Evolutionary conservation across 1,140 invertebrate genomes (phyloP), one percentile per base, ranked within the genome.

Genomic region (Drosophila bifasciata): DNA sequence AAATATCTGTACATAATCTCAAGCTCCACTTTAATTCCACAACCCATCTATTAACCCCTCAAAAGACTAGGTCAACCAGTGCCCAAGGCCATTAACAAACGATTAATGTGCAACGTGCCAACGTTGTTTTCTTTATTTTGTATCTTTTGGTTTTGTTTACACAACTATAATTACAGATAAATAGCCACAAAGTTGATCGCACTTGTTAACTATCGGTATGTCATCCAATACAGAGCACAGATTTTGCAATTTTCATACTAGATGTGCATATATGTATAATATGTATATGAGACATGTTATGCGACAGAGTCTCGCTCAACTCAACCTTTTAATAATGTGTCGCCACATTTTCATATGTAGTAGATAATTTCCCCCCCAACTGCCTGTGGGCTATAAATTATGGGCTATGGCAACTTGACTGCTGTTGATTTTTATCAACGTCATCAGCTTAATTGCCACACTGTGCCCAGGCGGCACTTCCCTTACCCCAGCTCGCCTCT

Each of bases 371-470:
- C 66, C 76, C 64, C 59, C 66, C 76, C 64, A 56, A 67, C 52
- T 63, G 67, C 25, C 53, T 28, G 67, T 43, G 56, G 70, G 63
- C 84, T 52, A 86, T 88, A 86, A 86, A 86, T 86, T 83, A 89
- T 89, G 59, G 61, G 44, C 56, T 48, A 43, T 62, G 57, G 69
- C 69, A 58, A 60, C 53, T 28, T 49, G 45, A 48, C 67, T 75
- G 78, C 56, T 76, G 83, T 71, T 83, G 84, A 88, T 88, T 88
- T 86, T 89, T 89, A 89, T 89, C 84, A 84, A 89, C 85, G 76
- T 89, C 85, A 89, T 89, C 84, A 89, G 76, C 79, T 89, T 89
- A 89, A 89, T 89, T 89, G 84, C 84, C 85, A 74, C 84, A 89
- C 79, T 89, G 84, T 84, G 68, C 71, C 32, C 63, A 63, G 56